phyloP scores from a whole-genome alignment of 2,113 vertebrate genomes.

The Leptocoma aspasia region DNA sequence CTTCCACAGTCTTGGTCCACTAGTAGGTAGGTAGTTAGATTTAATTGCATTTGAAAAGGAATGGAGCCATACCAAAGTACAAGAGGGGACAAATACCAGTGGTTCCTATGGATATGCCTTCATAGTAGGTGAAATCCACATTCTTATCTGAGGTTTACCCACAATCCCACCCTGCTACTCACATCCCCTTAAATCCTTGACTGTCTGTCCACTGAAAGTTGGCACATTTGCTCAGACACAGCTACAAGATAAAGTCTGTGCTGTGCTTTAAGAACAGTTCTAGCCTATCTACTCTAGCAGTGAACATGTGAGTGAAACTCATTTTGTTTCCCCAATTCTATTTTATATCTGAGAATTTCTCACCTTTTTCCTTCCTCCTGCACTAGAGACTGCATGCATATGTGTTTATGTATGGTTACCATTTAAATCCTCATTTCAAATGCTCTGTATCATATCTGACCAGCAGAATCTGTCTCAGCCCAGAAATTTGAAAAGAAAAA shows the following conservation, averaged over 20 bases:
- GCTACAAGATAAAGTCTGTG: not conserved
- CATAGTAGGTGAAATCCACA: not conserved
- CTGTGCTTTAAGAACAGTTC: not conserved
- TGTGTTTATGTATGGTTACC: not conserved
- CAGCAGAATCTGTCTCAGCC: not conserved
- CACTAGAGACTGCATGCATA: not conserved
- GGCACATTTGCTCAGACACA: not conserved
- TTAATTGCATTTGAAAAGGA: not conserved
- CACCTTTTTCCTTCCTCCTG: not conserved
- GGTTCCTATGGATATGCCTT: not conserved
- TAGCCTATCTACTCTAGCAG: not conserved
- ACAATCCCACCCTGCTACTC: not conserved
- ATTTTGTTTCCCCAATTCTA: not conserved
- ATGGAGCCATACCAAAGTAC: not conserved
- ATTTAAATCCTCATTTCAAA: conserved; percentile 21
- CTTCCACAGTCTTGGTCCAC: not conserved
- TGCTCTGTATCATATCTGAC: not conserved
- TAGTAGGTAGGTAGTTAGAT: not conserved
- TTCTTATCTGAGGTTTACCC: not conserved
- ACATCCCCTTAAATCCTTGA: not conserved
- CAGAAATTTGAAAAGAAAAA: not conserved
- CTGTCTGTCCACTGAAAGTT: not conserved
- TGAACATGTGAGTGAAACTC: not conserved
- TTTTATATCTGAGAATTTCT: not conserved
- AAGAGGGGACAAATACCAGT: not conserved